Base-by-base conservation (phyloP, 2,113 vertebrate species). In the Lathamus discolor region DNA sequence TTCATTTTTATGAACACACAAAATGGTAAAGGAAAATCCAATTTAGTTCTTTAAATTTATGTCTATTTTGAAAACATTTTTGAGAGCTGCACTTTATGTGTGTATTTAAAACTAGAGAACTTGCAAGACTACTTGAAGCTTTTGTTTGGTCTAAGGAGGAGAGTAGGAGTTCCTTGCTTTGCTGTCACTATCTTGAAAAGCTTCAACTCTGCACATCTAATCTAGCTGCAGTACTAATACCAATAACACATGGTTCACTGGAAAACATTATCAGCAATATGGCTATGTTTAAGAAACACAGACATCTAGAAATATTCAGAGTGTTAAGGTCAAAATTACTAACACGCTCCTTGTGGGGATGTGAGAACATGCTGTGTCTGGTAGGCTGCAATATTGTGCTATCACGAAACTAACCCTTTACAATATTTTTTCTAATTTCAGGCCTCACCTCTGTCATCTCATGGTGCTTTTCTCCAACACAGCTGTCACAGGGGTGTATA, bases 21-120 rank as follows among this genome's bases (percentile, higher is more conserved):
- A 82, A 96, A 81, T 49, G n/a, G 51, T 43, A 76, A 86, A 85
- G 84, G 44, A 89, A 91, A 88, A 93, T 75, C 27, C 46, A 74
- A 59, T 86, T 88, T 93, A 70, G 74, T 94, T 88, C 77, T 89
- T 84, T 83, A 86, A 82, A 76, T 86, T 91, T 89, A 84, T 33
- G 24, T 72, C 48, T 73, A 15, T 79, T 79, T 94, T 88, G 73
- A 92, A 92, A 72, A 73, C 2, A 83, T 54, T 95, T 91, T 24
- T 89, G 52, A 83, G 61, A 22, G 52, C 29, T 85, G 27, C 37
- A 54, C 22, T 91, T 93, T 51, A 33, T 54, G 10, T 44, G 18
- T 69, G 25, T 27, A 35, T 69, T 88, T 87, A 72, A 91, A 95
- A 74, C 66, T 48, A 83, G 43, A 92, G 88, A 89, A 91, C 55